These are phyloP conservation scores for Eupithecia dodoneata DNA, from an alignment of 2,888 invertebrate genomes.

Conservation along the genomic window DNA sequence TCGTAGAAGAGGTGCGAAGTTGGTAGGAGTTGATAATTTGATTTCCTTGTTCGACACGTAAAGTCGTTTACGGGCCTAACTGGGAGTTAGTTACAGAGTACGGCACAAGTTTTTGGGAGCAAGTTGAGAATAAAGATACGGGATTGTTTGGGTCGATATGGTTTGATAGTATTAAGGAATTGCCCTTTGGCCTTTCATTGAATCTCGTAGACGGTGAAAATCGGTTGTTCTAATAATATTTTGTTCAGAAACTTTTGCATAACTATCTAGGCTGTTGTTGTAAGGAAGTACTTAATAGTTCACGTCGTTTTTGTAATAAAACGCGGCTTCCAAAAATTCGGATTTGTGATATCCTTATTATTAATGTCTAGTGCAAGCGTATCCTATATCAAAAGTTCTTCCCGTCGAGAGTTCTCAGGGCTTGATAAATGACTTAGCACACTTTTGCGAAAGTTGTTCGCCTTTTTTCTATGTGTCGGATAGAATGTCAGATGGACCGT, in stretches of 20 bases:
- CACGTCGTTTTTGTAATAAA: slow-evolving; percentile 77
- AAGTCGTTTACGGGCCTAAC: slow-evolving; percentile 79
- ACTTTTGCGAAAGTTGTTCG: slow-evolving; percentile 59
- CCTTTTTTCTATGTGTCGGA: slow-evolving; percentile 35
- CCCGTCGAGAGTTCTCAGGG: slow-evolving; percentile 81
- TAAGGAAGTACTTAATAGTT: slow-evolving; percentile 52
- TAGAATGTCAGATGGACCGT: slow-evolving; percentile 28
- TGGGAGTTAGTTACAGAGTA: slow-evolving; percentile 75
- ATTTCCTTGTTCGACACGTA: slow-evolving; percentile 82
- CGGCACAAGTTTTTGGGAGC: slow-evolving; percentile 63
- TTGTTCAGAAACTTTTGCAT: slow-evolving; percentile 14
- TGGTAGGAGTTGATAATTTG: slow-evolving; percentile 81
- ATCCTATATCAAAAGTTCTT: slow-evolving; percentile 82
- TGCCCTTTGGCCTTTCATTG: slow-evolving; percentile 40
- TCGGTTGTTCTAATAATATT: slow-evolving; percentile 20
- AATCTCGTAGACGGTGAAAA: slow-evolving; percentile 28
- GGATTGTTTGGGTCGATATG: slow-evolving; percentile 58
- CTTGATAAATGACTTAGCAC: slow-evolving; percentile 82
- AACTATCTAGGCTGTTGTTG: slow-evolving; percentile 16
- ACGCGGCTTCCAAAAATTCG: slow-evolving; percentile 75
- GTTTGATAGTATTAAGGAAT: slow-evolving; percentile 56
- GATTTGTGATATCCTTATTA: slow-evolving; percentile 79
- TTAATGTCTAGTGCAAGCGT: slow-evolving; percentile 80
- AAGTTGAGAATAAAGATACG: slow-evolving; percentile 64
- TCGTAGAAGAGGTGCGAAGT: slow-evolving; percentile 76